phyloP scores from a whole-genome alignment of 2,113 vertebrate genomes.

The Anser cygnoides region DNA sequence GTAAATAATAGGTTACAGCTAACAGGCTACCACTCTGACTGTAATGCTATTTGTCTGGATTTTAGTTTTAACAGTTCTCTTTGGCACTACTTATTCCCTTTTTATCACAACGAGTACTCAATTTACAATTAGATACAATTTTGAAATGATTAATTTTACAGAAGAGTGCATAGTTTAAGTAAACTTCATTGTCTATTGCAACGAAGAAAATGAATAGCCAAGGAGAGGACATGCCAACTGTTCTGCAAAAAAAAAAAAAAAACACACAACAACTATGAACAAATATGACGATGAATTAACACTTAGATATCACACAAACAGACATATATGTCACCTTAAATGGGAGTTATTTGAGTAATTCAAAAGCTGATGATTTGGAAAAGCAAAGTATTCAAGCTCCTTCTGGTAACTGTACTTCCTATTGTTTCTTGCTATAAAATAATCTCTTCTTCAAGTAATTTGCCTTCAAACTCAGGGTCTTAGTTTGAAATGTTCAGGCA shows the following conservation, averaged over 20 bases:
- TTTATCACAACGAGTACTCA: neutral
- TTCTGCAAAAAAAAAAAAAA: conserved; percentile 22
- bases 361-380: conserved; percentile 66
- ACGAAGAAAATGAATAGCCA: conserved; percentile 46
- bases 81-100: neutral
- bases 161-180: conserved; percentile 37
- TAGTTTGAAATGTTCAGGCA: conserved; percentile 11
- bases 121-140: conserved; percentile 40
- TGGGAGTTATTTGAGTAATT: conserved; percentile 54
- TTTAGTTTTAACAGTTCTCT: neutral
- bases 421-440: conserved; percentile 19
- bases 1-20: neutral
- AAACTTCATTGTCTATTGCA: conserved; percentile 47
- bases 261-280: neutral
- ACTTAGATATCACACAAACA: conserved; percentile 43
- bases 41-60: neutral
- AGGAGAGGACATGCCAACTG: conserved; percentile 43
- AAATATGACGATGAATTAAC: conserved; percentile 58
- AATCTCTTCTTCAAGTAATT: conserved; percentile 28
- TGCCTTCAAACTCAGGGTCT: conserved; percentile 14
- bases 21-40: neutral
- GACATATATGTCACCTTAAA: conserved; percentile 58
- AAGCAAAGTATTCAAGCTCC: conserved; percentile 50
- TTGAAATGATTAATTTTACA: conserved; percentile 44
- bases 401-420: conserved; percentile 30